Evolutionary conservation across 2,113 vertebrate species (phyloP).

Genomic region (Apteryx mantelli): DNA sequence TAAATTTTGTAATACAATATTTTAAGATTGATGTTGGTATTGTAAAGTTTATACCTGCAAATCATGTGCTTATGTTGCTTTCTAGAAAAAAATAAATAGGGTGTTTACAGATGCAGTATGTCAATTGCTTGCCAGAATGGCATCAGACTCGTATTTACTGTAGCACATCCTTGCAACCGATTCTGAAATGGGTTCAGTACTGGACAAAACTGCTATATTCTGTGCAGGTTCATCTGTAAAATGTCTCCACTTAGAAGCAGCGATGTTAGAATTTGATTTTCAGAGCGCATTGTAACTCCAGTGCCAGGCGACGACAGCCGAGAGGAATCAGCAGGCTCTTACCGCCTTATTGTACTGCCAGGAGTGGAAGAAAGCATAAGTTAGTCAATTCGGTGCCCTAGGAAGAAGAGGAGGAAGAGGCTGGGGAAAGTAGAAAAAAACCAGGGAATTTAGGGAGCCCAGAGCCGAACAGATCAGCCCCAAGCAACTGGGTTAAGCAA

Average conservation of each 20-base stretch:
- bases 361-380: rapidly evolving
- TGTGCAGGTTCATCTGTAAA: not conserved
- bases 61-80: constrained; percentile 76
- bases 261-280: not conserved
- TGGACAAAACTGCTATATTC: not conserved
- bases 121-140: not conserved
- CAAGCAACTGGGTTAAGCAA: not conserved
- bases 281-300: not conserved
- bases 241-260: not conserved
- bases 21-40: constrained; percentile 56
- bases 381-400: rapidly evolving
- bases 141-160: not conserved
- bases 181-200: not conserved
- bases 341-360: rapidly evolving
- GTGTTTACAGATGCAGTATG: constrained; percentile 55
- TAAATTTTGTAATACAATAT: constrained; percentile 75
- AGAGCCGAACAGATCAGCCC: not conserved
- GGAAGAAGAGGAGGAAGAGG: not conserved
- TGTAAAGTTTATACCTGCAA: constrained; percentile 70
- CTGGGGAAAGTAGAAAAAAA: not conserved
- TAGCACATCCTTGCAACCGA: rapidly evolving
- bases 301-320: rapidly evolving
- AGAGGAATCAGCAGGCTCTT: not conserved
- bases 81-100: constrained; percentile 74
- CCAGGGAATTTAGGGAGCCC: not conserved